Evolutionary conservation across 2,113 vertebrate species (phyloP).

Genomic region (Engystomops pustulosus): DNA sequence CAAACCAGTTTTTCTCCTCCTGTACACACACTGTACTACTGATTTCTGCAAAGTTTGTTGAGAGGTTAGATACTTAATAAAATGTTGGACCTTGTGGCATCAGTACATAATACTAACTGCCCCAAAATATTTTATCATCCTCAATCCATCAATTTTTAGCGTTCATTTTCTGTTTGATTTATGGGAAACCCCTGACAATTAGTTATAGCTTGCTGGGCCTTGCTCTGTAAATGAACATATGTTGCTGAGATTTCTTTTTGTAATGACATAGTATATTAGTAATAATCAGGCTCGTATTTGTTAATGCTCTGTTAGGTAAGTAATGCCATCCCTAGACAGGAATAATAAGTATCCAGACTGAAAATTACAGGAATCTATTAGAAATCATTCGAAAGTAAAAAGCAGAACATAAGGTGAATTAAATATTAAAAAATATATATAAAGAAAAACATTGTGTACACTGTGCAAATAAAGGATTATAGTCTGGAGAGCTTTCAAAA

Average conservation of each 20-base stretch:
- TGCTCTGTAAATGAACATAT: slow-evolving; percentile 12
- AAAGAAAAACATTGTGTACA: slow-evolving; percentile 68
- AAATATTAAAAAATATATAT: slow-evolving; percentile 57
- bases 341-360: slow-evolving; percentile 24
- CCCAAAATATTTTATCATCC: not conserved
- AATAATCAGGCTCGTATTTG: slow-evolving; percentile 29
- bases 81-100: too few species aligned
- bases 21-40: too few species aligned
- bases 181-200: slow-evolving; percentile 1
- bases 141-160: not conserved
- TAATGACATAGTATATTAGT: slow-evolving; percentile 32
- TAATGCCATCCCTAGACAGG: slow-evolving; percentile 25
- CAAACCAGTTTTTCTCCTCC: too few species aligned
- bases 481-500: slow-evolving; percentile 70
- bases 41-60: too few species aligned
- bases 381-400: slow-evolving; percentile 23
- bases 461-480: slow-evolving; percentile 71
- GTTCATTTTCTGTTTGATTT: not conserved
- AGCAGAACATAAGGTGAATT: slow-evolving; percentile 40
- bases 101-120: not conserved
- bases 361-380: slow-evolving; percentile 19
- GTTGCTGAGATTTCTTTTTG: slow-evolving; percentile 2
- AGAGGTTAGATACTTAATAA: too few species aligned
- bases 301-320: slow-evolving; percentile 41
- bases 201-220: not conserved